Evolutionary conservation across 2,888 invertebrate genomes (phyloP).

Genomic region (Zaprionus bogoriensis): DNA sequence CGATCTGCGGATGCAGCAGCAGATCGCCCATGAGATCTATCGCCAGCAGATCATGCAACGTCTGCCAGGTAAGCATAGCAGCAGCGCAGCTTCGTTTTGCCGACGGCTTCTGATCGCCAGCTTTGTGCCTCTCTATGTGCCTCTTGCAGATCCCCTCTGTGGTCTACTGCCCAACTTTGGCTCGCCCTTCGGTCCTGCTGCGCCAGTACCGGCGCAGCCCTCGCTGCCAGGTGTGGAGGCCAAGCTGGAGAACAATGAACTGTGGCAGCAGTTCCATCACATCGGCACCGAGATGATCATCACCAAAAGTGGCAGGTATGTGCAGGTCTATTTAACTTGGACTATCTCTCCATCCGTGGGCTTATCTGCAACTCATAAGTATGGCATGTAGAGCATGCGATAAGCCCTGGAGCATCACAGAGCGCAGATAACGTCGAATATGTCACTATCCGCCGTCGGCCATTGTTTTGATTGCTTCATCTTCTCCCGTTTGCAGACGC

Average conservation of each 20-base stretch:
- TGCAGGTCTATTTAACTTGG: constrained; percentile 48
- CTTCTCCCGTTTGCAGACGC: constrained; percentile 86
- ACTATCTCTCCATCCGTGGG: constrained; percentile 31
- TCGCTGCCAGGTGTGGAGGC: constrained; percentile 83
- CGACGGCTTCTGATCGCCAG: constrained; percentile 38
- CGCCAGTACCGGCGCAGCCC: constrained; percentile 73
- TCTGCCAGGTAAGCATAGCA: constrained; percentile 75
- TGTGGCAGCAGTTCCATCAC: constrained; percentile 88
- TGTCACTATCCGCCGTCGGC: constrained; percentile 32
- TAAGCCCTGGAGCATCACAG: constrained; percentile 34
- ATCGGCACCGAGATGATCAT: constrained; percentile 91
- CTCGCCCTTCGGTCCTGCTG: constrained; percentile 62
- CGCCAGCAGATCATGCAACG: constrained; percentile 82
- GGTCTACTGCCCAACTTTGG: constrained; percentile 73
- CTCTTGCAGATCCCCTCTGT: constrained; percentile 72
- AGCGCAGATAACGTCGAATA: constrained; percentile 24
- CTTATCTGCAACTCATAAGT: constrained; percentile 32
- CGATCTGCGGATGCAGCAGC: constrained; percentile 81
- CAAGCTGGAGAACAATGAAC: constrained; percentile 86
- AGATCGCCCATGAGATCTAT: constrained; percentile 81
- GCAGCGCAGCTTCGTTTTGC: constrained; percentile 10
- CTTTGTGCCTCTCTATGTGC: no score
- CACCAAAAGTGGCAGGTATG: constrained; percentile 90
- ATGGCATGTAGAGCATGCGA: constrained; percentile 40
- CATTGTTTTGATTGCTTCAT: constrained; percentile 52